Percentiles rank a stretch among this genome's conserved stretches.
These are phyloP conservation scores for Tapera naevia DNA, from an alignment of 2,797 vertebrate genomes.

Conservation along the genomic window DNA sequence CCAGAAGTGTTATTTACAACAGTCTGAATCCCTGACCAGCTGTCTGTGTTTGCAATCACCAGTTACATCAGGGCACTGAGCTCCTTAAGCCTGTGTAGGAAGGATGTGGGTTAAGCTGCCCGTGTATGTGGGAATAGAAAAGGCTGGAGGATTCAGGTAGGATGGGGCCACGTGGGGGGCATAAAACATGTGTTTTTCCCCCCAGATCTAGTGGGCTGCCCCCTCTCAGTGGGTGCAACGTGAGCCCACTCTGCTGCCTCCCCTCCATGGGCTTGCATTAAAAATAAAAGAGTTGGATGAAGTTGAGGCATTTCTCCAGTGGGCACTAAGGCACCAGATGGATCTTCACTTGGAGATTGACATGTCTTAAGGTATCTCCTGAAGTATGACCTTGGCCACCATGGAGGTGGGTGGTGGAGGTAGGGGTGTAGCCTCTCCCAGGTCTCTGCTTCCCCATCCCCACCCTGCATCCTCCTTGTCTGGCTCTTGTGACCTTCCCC, in stretches of 20 bases:
- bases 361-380: neutral
- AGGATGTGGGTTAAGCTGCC: neutral
- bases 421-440: neutral
- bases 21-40: neutral
- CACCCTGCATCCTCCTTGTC: neutral
- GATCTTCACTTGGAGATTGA: neutral
- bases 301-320: neutral
- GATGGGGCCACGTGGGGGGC: no score
- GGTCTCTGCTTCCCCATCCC: neutral
- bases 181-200: neutral
- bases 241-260: neutral
- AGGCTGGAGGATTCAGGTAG: neutral
- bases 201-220: neutral
- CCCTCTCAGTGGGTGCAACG: neutral
- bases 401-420: fast-evolving
- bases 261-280: neutral
- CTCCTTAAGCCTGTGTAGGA: neutral
- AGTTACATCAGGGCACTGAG: neutral
- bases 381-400: neutral
- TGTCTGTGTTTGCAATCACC: slow-evolving; percentile 5
- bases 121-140: neutral
- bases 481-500: neutral
- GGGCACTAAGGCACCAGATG: neutral
- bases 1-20: neutral
- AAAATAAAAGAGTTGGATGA: neutral